A percentile compares a stretch with the other conserved stretches of the same genome.
These are phyloP conservation scores for Serilophus lunatus DNA, from an alignment of 2,113 vertebrate species.

Conservation along the genomic window DNA sequence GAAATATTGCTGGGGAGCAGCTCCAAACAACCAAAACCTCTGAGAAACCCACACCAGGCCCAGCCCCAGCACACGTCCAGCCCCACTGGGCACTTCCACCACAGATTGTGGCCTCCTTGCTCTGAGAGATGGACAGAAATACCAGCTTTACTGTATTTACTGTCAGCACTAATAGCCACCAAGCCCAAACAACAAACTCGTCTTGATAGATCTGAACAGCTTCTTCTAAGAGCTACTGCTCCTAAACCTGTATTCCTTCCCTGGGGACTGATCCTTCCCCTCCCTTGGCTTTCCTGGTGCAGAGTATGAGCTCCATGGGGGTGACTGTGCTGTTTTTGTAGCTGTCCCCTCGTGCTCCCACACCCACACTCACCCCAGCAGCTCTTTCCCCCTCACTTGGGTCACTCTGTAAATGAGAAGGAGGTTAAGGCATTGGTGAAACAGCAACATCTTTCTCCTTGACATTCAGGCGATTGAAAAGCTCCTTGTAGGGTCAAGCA, in stretches of 20 bases:
- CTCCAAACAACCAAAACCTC: neutral
- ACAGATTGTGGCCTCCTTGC: neutral
- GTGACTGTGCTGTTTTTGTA: accelerated
- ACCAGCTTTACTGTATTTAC: neutral
- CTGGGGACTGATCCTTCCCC: neutral
- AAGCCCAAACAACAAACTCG: neutral
- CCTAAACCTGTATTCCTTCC: neutral
- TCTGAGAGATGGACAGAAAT: neutral
- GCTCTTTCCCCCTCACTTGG: neutral
- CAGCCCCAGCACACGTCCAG: neutral
- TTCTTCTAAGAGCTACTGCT: neutral
- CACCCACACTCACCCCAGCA: neutral
- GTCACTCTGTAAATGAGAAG: neutral
- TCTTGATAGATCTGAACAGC: neutral
- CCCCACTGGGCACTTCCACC: neutral
- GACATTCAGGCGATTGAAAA: neutral
- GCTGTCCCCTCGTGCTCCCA: accelerated
- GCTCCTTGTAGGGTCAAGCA: slow-evolving; percentile 36
- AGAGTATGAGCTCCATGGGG: accelerated
- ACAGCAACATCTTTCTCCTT: neutral
- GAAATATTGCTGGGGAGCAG: neutral
- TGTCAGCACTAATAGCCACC: neutral
- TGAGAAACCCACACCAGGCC: neutral
- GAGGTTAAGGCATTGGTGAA: neutral
- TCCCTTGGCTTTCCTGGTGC: neutral